A percentile compares a stretch with the other conserved stretches of the same genome.
phyloP scores from a whole-genome alignment of 2,888 invertebrate species.

The Oegoconia quadripuncta region DNA sequence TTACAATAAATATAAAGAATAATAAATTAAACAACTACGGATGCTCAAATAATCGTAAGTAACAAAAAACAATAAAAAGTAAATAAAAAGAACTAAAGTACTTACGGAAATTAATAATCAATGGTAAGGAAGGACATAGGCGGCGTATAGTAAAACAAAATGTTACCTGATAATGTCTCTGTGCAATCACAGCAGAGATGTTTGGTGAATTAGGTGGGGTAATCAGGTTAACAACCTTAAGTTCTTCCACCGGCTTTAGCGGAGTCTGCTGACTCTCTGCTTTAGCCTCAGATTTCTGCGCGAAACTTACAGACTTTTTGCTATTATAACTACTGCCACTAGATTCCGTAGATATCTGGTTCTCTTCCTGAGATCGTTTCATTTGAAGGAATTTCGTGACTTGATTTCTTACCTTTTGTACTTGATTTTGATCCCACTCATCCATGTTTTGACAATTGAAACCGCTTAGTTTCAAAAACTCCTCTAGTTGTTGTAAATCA shows the following conservation, averaged over 20 bases:
- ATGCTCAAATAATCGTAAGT: conserved; percentile 8
- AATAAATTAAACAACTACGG: conserved; percentile 12
- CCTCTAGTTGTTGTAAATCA: conserved; percentile 84
- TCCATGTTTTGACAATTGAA: conserved; percentile 83
- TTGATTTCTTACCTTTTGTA: conserved; percentile 84
- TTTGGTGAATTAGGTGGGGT: conserved; percentile 88
- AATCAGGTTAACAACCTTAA: conserved; percentile 65
- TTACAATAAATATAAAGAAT: conserved; percentile 14
- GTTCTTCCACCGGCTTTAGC: conserved; percentile 73
- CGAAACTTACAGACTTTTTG: conserved; percentile 89
- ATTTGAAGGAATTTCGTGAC: conserved; percentile 85
- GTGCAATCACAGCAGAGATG: conserved; percentile 81
- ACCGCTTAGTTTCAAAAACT: conserved; percentile 85
- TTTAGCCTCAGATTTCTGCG: conserved; percentile 75
- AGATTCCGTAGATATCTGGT: conserved; percentile 79
- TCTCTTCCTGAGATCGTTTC: conserved; percentile 84
- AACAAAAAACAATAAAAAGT: conserved; percentile 30
- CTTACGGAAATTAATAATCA: conserved; percentile 70
- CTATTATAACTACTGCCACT: conserved; percentile 79
- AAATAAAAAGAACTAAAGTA: conserved; percentile 58
- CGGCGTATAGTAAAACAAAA: conserved; percentile 33
- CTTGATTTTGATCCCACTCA: conserved; percentile 83
- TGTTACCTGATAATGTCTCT: conserved; percentile 80
- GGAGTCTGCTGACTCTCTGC: conserved; percentile 59
- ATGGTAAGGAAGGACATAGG: conserved; percentile 50